Evolutionary conservation across 2,888 invertebrate genomes (phyloP), one percentile per base, ranked within the genome.

Genomic region (Pterostichus madidus): DNA sequence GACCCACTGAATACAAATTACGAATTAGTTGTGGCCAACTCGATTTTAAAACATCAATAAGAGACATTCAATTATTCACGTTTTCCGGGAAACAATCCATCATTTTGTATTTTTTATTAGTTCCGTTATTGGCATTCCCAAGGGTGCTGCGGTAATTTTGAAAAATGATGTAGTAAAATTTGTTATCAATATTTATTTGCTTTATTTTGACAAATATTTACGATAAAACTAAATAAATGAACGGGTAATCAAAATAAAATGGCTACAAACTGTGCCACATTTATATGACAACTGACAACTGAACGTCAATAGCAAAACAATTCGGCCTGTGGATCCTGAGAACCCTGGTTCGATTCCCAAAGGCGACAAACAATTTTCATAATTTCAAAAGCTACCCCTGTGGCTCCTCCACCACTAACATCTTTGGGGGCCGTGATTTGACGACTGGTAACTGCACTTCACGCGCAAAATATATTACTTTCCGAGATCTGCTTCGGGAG

Each of bases 11-110:
- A 64, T 64, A 64, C 64, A 64, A 64, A 64, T 64, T 35, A n/a
- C 64, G 35, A 64, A 64, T 64, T 64, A 64, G n/a, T 13, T 32
- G 10, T 31, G 64, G 3, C 64, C 32, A 64, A 64, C 64, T 32
- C n/a, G 64, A 64, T 64, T 64, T 64, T 64, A 39, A 64, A 64
- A 35, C 35, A 32, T 64, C 64, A 64, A 64, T 39, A 64, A 32
- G 64, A 13, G 35, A 64, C 64, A 59, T 64, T n/a, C 64, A 64
- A 64, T 64, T 64, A 64, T 64, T 7, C 13, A 32, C 32, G 64
- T 35, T 64, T 35, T 64, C n/a, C 24, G 31, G 32, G 6, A 59
- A 24, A 64, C 64, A 31, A 59, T 8, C 59, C 11, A 59, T 31
- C 11, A 59, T 59, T 59, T 59, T 59, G 59, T 15, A 24, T 24